Conservation (phyloP, 2,888 invertebrate genomes). For the Ischnus inquisitorius region DNA sequence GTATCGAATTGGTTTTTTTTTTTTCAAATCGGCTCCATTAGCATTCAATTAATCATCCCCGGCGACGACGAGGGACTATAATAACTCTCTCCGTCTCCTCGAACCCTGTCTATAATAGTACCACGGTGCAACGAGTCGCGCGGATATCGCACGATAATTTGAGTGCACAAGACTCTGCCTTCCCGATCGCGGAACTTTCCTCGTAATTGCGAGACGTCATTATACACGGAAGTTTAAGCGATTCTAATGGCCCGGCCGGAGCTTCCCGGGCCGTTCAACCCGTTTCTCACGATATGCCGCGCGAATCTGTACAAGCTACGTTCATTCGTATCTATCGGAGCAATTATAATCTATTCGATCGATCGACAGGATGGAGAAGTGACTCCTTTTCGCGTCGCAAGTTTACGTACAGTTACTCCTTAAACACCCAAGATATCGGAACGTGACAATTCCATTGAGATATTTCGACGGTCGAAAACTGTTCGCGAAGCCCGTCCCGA, state of each 20-base stretch:
- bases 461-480: neutral
- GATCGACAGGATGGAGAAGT: conserved; percentile 44
- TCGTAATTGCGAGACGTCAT: conserved; percentile 81
- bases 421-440: neutral
- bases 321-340: conserved; percentile 45
- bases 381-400: conserved; percentile 3
- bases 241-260: conserved; percentile 67
- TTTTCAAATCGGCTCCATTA: conserved; percentile 10
- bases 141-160: conserved; percentile 76
- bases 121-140: conserved; percentile 10
- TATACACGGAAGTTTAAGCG: conserved; percentile 80
- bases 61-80: conserved; percentile 10
- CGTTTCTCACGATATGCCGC: conserved; percentile 53
- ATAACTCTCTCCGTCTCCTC: neutral
- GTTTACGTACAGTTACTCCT: neutral
- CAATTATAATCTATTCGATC: conserved; percentile 56
- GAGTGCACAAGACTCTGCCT: conserved; percentile 58
- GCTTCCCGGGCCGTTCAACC: conserved; percentile 48
- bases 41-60: conserved; percentile 41
- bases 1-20: neutral
- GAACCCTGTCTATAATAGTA: conserved; percentile 34
- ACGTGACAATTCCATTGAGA: neutral
- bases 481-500: neutral
- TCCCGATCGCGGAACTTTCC: conserved; percentile 76
- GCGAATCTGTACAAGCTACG: conserved; percentile 33